Evolutionary conservation across 2,797 vertebrate species (phyloP).

Genomic region (Ateles fusciceps): DNA sequence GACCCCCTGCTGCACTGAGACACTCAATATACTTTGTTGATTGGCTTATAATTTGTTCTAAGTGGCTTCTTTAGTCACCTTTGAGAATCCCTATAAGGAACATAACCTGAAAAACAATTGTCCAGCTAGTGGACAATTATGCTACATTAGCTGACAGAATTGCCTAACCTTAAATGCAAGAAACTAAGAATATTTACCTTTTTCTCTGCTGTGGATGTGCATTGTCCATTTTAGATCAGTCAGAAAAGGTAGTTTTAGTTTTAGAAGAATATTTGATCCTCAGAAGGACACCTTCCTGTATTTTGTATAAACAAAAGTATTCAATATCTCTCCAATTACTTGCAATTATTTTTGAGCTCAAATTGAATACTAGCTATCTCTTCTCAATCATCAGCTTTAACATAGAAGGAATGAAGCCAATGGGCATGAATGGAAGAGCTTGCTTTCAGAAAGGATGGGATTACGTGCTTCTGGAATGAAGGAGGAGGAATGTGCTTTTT

Average conservation of each 20-base stretch:
- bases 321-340: not conserved
- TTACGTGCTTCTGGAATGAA: not conserved
- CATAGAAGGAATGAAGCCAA: not conserved
- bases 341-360: not conserved
- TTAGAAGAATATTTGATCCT: not conserved
- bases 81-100: not conserved
- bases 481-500: slow-evolving; percentile 23
- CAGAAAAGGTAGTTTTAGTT: not conserved
- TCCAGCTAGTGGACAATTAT: slow-evolving; percentile 3
- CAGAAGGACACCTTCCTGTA: not conserved
- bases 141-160: not conserved
- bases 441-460: slow-evolving; percentile 4
- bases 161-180: not conserved
- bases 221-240: not conserved
- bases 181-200: not conserved
- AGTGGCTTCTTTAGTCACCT: not conserved
- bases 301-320: not conserved
- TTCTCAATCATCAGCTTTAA: not conserved
- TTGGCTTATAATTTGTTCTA: not conserved
- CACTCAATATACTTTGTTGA: not conserved
- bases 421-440: not conserved
- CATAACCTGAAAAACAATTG: slow-evolving; percentile 3
- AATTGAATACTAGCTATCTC: not conserved
- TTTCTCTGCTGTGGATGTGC: not conserved
- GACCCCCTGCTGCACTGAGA: not conserved